These are phyloP conservation scores for Selenia dentaria DNA, from an alignment of 2,888 invertebrate species.

Conservation along the genomic window DNA sequence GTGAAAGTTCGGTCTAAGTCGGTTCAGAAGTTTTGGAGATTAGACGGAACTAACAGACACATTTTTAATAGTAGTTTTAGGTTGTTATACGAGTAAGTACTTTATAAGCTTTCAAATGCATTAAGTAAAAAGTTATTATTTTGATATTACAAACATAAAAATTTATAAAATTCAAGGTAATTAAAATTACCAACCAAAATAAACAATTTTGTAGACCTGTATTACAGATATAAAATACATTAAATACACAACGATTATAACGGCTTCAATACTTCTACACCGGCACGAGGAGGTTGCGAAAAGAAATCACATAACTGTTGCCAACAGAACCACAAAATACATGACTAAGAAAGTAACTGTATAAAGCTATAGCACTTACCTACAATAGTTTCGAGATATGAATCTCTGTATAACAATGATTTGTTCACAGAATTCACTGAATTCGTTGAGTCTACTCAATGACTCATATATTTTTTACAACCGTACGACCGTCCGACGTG, in stretches of 20 bases:
- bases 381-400: slow-evolving; percentile 11
- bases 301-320: slow-evolving; percentile 2
- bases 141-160: too few relatives aligned
- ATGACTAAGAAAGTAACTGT: not conserved
- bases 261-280: not conserved
- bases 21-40: too few relatives aligned
- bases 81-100: too few relatives aligned
- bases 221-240: too few relatives aligned
- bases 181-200: too few relatives aligned
- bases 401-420: slow-evolving; percentile 30
- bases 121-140: too few relatives aligned
- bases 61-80: too few relatives aligned
- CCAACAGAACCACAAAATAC: not conserved
- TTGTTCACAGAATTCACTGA: slow-evolving; percentile 24
- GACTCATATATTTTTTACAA: slow-evolving; percentile 37
- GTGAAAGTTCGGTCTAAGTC: too few relatives aligned
- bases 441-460: slow-evolving; percentile 32
- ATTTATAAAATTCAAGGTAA: too few relatives aligned
- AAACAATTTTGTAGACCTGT: too few relatives aligned
- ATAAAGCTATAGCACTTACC: slow-evolving; percentile 2
- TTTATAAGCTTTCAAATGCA: too few relatives aligned
- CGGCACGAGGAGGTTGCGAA: not conserved
- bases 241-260: not conserved
- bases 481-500: slow-evolving; percentile 54
- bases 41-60: too few relatives aligned